Percentiles rank a stretch among this genome's conserved stretches.
Evolutionary conservation across 2,113 vertebrate genomes (phyloP).

Genomic region (Castor canadensis): DNA sequence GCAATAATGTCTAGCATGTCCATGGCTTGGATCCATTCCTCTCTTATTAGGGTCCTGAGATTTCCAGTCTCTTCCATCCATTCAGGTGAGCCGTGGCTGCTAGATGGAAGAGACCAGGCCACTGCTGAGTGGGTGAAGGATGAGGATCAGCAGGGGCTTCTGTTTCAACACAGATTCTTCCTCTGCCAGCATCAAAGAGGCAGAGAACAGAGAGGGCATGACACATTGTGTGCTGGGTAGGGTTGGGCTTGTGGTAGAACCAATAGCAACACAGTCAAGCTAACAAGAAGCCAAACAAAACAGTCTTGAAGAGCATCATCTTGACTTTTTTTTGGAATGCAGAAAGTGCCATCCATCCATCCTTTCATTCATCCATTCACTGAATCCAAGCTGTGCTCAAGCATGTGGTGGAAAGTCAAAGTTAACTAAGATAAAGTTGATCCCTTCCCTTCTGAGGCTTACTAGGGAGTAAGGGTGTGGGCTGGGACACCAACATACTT

Average conservation of each 20-base stretch:
- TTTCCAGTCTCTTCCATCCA: neutral
- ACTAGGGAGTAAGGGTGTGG: neutral
- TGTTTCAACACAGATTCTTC: neutral
- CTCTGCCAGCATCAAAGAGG: neutral
- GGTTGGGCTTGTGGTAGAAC: neutral
- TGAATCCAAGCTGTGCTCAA: neutral
- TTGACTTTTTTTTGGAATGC: neutral
- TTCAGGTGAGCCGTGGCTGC: neutral
- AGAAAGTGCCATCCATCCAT: neutral
- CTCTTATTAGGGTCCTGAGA: neutral
- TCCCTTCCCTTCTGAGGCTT: neutral
- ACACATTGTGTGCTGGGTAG: fast-evolving
- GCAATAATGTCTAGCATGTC: neutral
- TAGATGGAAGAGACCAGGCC: neutral
- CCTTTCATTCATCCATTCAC: neutral
- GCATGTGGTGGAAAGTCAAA: neutral
- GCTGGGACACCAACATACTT: neutral
- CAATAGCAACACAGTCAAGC: neutral
- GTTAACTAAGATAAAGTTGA: neutral
- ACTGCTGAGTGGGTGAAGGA: neutral
- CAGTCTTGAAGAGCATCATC: neutral
- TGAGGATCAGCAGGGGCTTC: neutral
- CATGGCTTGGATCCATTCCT: neutral
- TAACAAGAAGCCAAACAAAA: neutral
- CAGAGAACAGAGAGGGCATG: neutral